These are phyloP conservation scores for Scartelaos histophorus DNA, from an alignment of 2,113 vertebrate species.

Conservation along the genomic window DNA sequence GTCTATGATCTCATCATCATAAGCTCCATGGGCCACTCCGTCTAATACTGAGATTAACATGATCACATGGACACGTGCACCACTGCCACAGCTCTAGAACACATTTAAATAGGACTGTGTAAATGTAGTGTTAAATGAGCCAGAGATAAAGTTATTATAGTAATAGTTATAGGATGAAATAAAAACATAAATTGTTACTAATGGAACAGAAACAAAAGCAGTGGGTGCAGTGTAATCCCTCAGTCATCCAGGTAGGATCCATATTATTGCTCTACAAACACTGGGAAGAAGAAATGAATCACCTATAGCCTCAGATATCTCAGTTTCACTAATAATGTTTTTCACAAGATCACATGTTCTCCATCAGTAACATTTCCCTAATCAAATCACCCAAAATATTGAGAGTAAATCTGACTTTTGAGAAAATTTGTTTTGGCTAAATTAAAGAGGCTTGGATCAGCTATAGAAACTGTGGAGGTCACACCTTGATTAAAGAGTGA, in stretches of 20 bases:
- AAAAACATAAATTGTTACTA: no score
- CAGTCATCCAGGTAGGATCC: no score
- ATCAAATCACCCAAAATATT: slow-evolving; percentile 42
- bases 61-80: slow-evolving; percentile 10
- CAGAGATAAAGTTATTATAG: neutral
- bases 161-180: no score
- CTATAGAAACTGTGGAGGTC: slow-evolving; percentile 44
- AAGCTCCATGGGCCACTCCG: slow-evolving; percentile 36
- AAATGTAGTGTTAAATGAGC: neutral
- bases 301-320: no score
- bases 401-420: slow-evolving; percentile 10
- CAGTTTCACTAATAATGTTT: neutral
- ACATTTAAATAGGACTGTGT: neutral
- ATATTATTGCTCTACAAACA: no score
- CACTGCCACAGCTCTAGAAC: neutral
- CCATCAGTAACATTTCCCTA: slow-evolving; percentile 14
- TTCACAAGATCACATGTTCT: neutral
- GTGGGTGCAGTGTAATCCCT: no score
- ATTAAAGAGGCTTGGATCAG: slow-evolving; percentile 42
- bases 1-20: slow-evolving; percentile 21
- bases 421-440: slow-evolving; percentile 22
- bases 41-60: slow-evolving; percentile 47
- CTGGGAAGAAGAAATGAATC: no score
- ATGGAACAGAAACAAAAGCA: no score
- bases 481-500: slow-evolving; percentile 49